Evolutionary conservation across 2,113 vertebrate species (phyloP).

Genomic region (Coregonus clupeaformis): DNA sequence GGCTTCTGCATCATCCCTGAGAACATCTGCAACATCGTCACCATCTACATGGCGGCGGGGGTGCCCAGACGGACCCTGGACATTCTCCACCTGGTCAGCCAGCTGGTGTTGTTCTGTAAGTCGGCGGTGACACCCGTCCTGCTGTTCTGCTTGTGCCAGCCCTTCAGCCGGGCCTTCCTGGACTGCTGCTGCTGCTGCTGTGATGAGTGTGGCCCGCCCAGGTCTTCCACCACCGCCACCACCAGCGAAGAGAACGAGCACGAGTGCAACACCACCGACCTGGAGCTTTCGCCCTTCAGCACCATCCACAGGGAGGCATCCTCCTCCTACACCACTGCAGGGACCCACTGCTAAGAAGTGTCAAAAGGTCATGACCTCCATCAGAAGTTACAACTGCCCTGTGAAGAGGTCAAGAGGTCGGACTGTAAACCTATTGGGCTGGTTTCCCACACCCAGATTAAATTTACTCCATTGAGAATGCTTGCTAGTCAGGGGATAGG

Average conservation of each 20-base stretch:
- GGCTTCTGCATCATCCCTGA: slow-evolving; percentile 95
- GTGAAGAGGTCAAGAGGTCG: no score
- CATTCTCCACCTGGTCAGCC: slow-evolving; percentile 90
- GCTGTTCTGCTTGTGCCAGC: slow-evolving; percentile 90
- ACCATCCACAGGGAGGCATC: slow-evolving; percentile 83
- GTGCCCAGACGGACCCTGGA: slow-evolving; percentile 86
- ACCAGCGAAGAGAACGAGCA: slow-evolving; percentile 83
- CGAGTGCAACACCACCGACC: slow-evolving; percentile 82
- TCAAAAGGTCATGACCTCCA: background rate
- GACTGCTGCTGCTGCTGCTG: slow-evolving; percentile 98
- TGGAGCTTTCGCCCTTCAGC: slow-evolving; percentile 91
- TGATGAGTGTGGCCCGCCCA: slow-evolving; percentile 82
- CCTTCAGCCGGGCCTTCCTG: slow-evolving; percentile 89
- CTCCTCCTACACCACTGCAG: slow-evolving; percentile 79
- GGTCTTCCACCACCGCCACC: slow-evolving; percentile 75
- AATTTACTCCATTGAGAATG: no score
- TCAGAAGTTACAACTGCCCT: background rate
- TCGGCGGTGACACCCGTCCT: slow-evolving; percentile 89
- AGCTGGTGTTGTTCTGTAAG: slow-evolving; percentile 95
- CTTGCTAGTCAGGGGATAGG: no score
- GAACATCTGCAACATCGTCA: slow-evolving; percentile 94
- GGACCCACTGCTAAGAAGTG: slow-evolving; percentile 83
- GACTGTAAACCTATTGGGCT: no score
- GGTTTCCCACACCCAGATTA: no score
- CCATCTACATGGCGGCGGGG: slow-evolving; percentile 87